Evolutionary conservation across 1,140 invertebrate species (phyloP).

Genomic region (Bombus impatiens): DNA sequence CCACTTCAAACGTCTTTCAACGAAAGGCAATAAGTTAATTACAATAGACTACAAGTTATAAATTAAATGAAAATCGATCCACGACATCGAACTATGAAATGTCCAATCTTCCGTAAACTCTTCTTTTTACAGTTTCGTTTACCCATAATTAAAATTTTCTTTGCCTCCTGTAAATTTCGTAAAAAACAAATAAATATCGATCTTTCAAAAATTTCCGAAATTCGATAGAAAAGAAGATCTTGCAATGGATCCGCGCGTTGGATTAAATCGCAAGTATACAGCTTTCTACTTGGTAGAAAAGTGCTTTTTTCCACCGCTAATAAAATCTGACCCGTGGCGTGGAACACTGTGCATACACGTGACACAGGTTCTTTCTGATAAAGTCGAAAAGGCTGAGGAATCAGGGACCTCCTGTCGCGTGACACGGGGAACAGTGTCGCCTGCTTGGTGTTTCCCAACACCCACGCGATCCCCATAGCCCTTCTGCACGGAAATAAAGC

Average conservation of each 20-base stretch:
- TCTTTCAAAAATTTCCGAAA: neutral
- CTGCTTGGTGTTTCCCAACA: slow-evolving; percentile 59
- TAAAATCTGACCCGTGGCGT: neutral
- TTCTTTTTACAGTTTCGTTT: too few species aligned
- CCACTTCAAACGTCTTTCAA: too few species aligned
- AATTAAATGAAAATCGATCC: too few species aligned
- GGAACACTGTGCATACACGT: neutral
- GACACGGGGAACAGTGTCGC: slow-evolving; percentile 62
- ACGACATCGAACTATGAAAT: too few species aligned
- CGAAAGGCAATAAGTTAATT: too few species aligned
- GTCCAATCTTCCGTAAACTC: too few species aligned
- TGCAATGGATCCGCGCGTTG: too few species aligned
- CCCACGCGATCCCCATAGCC: slow-evolving; percentile 32
- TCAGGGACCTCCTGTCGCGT: slow-evolving; percentile 58
- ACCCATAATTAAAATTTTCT: too few species aligned
- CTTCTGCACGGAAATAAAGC: slow-evolving; percentile 43
- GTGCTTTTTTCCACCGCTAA: neutral
- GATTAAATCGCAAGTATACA: neutral
- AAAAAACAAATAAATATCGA: too few species aligned
- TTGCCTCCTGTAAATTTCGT: too few species aligned
- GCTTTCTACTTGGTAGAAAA: neutral
- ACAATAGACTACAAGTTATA: too few species aligned
- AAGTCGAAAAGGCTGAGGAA: slow-evolving; percentile 47
- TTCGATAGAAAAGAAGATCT: neutral
- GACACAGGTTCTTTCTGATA: slow-evolving; percentile 46